Evolutionary conservation across 2,888 invertebrate species (phyloP), one percentile per base, ranked within the genome.

Genomic region (Noctua comes): DNA sequence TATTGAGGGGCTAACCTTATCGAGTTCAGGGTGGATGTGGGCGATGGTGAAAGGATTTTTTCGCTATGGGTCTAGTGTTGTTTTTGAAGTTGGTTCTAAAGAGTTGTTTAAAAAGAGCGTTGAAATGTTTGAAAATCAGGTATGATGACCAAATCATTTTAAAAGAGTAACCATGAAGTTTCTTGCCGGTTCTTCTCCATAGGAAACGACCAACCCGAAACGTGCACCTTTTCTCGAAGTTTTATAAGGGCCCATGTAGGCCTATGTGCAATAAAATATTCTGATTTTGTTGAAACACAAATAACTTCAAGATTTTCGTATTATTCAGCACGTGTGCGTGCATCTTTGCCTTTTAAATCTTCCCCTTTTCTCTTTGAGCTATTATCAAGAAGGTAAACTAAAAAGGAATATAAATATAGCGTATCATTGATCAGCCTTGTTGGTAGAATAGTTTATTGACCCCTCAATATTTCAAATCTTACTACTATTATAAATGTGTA

Each of bases 1-100:
- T 97, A 97, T 96, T 92, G 95, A 93, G 95, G 96, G 96, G 95
- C 91, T 91, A 73, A 85, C 89, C 90, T 91, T 93, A 93, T 92
- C 93, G 92, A 79, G 75, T 76, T 76, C 62, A 64, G 70, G 68
- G 77, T 31, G 68, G 21, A 51, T 75, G 73, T 73, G 51, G 73
- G 76, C 27, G 59, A 57, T 16, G 31, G 27, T 40, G 24, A 48
- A 66, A 62, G 31, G 21, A 5, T 18, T 69, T 46, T 69, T 62
- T 54, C 10, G 31, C 7, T 51, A 16, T 36, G 0, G n/a, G 3
- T 36, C 0, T 18, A 2, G 16, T 54, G 2, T 62, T 70, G 59
- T 27, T 59, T 62, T 59, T 40, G 2, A 0, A 24, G 24, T 51
- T 70, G 43, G 24, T 27, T n/a, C 51, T 3, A 59, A 43, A 31